Percentiles rank a stretch among this genome's conserved stretches.
Evolutionary conservation across 2,888 invertebrate genomes (phyloP).

Genomic region (Eueremaeus valkanovi): DNA sequence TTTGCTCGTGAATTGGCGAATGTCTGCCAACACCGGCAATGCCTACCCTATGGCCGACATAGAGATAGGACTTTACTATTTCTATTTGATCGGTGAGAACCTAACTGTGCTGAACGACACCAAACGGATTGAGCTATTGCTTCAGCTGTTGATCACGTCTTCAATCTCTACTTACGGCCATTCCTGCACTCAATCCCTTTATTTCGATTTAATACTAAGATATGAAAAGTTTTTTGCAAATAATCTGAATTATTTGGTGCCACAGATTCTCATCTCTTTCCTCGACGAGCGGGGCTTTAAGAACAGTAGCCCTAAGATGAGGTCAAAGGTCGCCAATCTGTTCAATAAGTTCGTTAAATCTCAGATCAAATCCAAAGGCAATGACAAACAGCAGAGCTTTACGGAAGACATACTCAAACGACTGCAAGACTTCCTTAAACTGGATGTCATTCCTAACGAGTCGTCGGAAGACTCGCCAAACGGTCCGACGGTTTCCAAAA

Average conservation of each 20-base stretch:
- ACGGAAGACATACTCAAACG: slow-evolving; percentile 56
- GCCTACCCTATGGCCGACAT: slow-evolving; percentile 51
- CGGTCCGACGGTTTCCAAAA: not conserved
- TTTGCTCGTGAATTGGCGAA: slow-evolving; percentile 34
- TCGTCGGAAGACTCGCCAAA: not conserved
- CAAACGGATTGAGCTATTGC: slow-evolving; percentile 33
- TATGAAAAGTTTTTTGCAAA: slow-evolving; percentile 58
- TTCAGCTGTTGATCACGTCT: slow-evolving; percentile 37
- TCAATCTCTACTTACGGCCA: slow-evolving; percentile 36
- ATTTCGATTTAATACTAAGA: slow-evolving; percentile 55
- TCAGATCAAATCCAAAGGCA: slow-evolving; percentile 44
- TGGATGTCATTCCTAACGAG: slow-evolving; percentile 20
- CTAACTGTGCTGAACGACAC: slow-evolving; percentile 31
- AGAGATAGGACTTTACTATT: slow-evolving; percentile 56
- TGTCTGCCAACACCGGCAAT: slow-evolving; percentile 3
- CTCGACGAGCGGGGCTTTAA: slow-evolving; percentile 57
- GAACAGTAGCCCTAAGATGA: slow-evolving; percentile 54
- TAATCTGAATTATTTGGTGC: slow-evolving; percentile 54
- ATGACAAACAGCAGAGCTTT: slow-evolving; percentile 52
- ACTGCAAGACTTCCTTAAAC: slow-evolving; percentile 55
- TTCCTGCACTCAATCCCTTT: slow-evolving; percentile 36
- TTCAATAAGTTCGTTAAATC: slow-evolving; percentile 50
- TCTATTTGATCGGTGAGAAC: slow-evolving; percentile 56
- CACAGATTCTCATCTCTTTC: slow-evolving; percentile 53
- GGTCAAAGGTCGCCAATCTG: slow-evolving; percentile 58